Percentiles rank a stretch among this genome's conserved stretches.
Evolutionary conservation across 2,888 invertebrate genomes (phyloP).

Genomic region (Cheilosia grossa): DNA sequence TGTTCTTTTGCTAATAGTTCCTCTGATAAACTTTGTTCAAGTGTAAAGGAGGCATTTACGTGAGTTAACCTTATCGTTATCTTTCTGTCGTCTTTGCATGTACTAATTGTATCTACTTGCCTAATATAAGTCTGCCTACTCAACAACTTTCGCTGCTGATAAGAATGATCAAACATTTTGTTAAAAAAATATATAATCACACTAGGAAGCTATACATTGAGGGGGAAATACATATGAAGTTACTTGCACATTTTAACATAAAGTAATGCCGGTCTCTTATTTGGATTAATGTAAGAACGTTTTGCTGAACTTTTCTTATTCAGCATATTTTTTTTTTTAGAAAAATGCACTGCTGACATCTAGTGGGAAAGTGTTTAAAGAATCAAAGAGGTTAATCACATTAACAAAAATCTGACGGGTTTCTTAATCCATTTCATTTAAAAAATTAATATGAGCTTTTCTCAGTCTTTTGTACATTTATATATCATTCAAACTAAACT

Average conservation of each 20-base stretch:
- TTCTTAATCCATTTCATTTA: no score
- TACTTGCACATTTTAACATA: background rate
- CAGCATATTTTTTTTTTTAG: no score
- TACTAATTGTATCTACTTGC: background rate
- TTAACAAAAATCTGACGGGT: no score
- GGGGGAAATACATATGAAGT: background rate
- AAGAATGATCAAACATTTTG: background rate
- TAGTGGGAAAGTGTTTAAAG: no score
- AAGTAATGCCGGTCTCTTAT: no score
- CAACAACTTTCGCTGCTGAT: background rate
- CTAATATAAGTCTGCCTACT: background rate
- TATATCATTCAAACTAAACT: no score
- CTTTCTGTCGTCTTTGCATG: slow-evolving; percentile 10
- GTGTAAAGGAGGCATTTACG: slow-evolving; percentile 42
- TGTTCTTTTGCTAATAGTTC: slow-evolving; percentile 1
- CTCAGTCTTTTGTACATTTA: no score
- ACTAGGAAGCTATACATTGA: background rate
- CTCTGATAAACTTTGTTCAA: slow-evolving; percentile 27
- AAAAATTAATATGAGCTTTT: no score
- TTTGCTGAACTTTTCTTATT: no score
- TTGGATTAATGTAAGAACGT: no score
- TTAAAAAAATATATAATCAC: background rate
- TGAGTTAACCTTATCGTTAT: slow-evolving; percentile 49
- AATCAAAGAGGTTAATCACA: no score
- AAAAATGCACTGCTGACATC: no score